Base-by-base conservation (phyloP, 2,888 invertebrate species). In the Shargacucullia verbasci region DNA sequence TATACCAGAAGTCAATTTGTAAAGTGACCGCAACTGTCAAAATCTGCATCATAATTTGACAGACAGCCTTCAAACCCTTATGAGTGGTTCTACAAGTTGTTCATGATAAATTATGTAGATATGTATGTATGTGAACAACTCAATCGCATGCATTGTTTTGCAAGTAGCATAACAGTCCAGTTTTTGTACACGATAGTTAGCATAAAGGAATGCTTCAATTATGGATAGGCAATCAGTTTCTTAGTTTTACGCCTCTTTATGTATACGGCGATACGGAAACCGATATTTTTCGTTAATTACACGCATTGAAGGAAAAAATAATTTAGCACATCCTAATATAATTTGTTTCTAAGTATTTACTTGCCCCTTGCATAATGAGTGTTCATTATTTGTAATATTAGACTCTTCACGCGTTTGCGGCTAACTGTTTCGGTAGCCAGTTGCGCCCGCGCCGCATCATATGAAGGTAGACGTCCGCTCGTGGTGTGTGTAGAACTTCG, bases 31-130 rank as follows among this genome's bases (percentile, higher is more conserved):
- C 33, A 38, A 45, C 71, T 61, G 71, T 68, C 61, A n/a, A 73
- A 64, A 56, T 60, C 37, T 37, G 50, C 34, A 59, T 49, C 58
- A 49, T 46, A 57, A 43, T 50, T 33, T 61, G 73, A 61, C 60
- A 61, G 58, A 38, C 61, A 73, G 56, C 73, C 65, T 65, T 67
- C 70, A 58, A 31, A 45, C 48, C 55, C 56, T 56, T 61, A 46
- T 60, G 65, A 72, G 59, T 35, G 41, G 25, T 50, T 20, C 15
- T 35, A 31, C 20, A 41, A 48, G 39, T 47, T 50, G 44, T 63
- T 35, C 15, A n/a, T 59, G 49, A 68, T 53, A 47, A 50, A 56
- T 56, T 59, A 68, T 58, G 53, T n/a, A n/a, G n/a, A n/a, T 49
- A 43, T 53, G 53, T 48, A 33, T 45, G 50, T 33, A 43, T 45